A percentile compares a stretch with the other conserved stretches of the same genome.
phyloP scores from a whole-genome alignment of 2,113 vertebrate species.

The Asarcornis scutulata region DNA sequence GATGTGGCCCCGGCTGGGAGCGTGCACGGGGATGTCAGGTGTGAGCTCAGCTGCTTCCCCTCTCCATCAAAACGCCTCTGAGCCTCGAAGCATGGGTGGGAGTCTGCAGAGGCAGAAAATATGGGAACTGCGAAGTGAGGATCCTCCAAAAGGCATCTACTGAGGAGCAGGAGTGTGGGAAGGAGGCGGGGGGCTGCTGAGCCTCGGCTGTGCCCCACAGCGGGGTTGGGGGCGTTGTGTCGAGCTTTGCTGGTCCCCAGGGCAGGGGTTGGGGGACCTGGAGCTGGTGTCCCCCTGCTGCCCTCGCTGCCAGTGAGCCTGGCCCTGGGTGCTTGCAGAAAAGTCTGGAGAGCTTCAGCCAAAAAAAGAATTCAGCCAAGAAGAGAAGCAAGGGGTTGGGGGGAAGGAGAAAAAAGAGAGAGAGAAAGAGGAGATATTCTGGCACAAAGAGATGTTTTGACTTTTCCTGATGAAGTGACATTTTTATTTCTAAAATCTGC shows the following conservation, averaged over 20 bases:
- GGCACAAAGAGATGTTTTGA: constrained; percentile 44
- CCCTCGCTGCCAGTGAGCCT: neutral
- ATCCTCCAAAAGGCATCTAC: neutral
- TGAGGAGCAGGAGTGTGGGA: neutral
- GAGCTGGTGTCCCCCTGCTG: neutral
- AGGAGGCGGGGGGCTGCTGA: neutral
- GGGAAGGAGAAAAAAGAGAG: neutral
- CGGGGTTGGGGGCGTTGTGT: accelerated
- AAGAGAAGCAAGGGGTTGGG: neutral
- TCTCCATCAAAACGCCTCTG: accelerated
- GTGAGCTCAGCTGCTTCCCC: neutral
- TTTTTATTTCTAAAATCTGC: constrained; percentile 59
- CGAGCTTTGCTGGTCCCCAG: too few relatives aligned
- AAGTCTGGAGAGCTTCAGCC: neutral
- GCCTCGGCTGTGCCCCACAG: accelerated
- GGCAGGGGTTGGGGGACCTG: neutral
- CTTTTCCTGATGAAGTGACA: constrained; percentile 49
- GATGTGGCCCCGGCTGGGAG: neutral
- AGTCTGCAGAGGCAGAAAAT: neutral
- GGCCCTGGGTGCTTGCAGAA: neutral
- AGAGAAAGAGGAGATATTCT: neutral
- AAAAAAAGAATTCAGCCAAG: accelerated
- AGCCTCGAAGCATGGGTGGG: neutral
- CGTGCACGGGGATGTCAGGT: accelerated
- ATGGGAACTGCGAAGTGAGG: neutral